Evolutionary conservation across 2,113 vertebrate species (phyloP), one percentile per base, ranked within the genome.

Genomic region (Eupsittula cactorum): DNA sequence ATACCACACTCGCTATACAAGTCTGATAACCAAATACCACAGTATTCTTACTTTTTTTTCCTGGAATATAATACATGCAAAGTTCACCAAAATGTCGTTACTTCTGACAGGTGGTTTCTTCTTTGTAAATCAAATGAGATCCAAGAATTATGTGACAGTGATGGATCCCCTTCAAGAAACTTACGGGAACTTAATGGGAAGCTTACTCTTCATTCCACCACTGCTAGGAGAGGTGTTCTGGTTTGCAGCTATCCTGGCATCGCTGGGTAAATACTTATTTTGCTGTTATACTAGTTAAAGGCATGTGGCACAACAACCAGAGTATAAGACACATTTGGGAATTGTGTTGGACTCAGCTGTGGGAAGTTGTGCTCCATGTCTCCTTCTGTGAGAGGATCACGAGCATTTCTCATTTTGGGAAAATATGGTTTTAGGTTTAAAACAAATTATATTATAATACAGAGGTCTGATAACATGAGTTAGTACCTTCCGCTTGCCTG

Each of bases 41-140:
- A 28, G 6, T 68, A n/a, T 31, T 71, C 49, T 83, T 16, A 39
- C 2, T 47, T 57, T 85, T 82, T 49, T 49, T 23, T 1, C 28
- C 37, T 84, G 35, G 16, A 62, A 77, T 76, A 63, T 13, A 69
- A 85, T 37, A 25, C 28, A 73, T n/a, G 8, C 5, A 85, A 49
- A 65, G 46, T 71, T 80, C 50, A 71, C 42, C 16, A 89, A 64
- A 81, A 63, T 79, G 23, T 83, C 49, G 13, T 78, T 20, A 24
- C 41, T 92, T 93, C 75, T 49, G 28, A 44, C 62, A 98, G 98
- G 98, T 60, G 98, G 97, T 42, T 83, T 98, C 62, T 98, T 98
- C 88, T 98, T 98, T 64, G 98, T 98, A 63, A 98, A 98, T 49
- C 98, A 98, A n/a, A 98, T 99, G 98, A 98, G 98, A 97, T 96